These are phyloP conservation scores for Xenops minutus DNA, from an alignment of 2,797 vertebrate species.

Conservation along the genomic window DNA sequence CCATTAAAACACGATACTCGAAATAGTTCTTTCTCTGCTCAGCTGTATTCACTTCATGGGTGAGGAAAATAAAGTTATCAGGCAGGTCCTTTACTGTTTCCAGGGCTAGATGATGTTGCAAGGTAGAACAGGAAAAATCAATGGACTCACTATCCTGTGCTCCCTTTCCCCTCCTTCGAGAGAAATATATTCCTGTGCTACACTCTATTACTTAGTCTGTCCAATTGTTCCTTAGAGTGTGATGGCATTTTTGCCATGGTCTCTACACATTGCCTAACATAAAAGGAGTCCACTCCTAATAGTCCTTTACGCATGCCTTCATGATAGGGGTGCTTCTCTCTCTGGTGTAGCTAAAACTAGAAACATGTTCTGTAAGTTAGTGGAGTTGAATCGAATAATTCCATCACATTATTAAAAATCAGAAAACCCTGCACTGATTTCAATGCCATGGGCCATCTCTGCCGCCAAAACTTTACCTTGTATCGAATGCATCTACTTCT, in stretches of 20 bases:
- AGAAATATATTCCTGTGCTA: background rate
- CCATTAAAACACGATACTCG: background rate
- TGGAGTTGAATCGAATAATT: background rate
- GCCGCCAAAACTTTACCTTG: constrained; percentile 73
- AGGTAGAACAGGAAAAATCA: background rate
- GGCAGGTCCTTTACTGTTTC: background rate
- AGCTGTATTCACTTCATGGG: background rate
- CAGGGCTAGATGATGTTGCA: background rate
- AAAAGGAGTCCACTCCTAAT: background rate
- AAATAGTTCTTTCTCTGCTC: background rate
- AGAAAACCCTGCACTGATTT: background rate
- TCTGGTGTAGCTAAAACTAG: background rate
- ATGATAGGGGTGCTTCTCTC: background rate
- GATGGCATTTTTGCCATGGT: background rate
- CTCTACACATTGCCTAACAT: background rate
- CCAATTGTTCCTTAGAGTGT: background rate
- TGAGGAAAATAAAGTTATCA: background rate
- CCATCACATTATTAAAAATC: background rate
- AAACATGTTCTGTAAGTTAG: background rate
- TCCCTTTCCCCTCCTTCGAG: background rate
- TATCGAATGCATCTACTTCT: constrained; percentile 77
- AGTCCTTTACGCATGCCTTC: background rate
- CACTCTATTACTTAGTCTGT: background rate
- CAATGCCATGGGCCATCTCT: background rate
- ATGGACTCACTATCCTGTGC: background rate